Base-by-base conservation (phyloP, 2,797 vertebrate species). In the Gobio occitaniae region DNA sequence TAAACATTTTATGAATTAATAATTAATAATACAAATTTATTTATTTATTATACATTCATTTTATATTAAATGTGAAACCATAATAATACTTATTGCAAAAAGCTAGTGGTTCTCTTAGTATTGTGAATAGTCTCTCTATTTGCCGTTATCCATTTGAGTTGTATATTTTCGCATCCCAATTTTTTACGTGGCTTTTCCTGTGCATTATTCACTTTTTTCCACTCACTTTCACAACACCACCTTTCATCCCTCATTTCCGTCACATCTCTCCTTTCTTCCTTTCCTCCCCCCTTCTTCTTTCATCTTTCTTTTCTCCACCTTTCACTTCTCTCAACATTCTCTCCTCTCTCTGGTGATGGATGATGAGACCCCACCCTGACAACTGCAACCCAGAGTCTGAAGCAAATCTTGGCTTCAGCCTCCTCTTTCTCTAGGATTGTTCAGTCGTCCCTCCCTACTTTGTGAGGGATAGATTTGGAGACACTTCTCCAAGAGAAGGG, bases 241-340 rank as follows among this genome's bases (percentile, higher is more conserved):
- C 44, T 61, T 70, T 78, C 59, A 77, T 79, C 21, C 17, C 56
- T 63, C 48, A 36, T 71, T 63, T 82, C 74, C 44, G 70, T 66
- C 65, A 83, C 59, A 70, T 86, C 63, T 69, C 61, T 71, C 59
- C 78, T 66, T 71, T 70, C 81, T 54, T 38, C 59, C 52, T 63
- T 32, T 54, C 13, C 38, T 36, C 29, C 41, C 80, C 80, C 78
- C 83, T 85, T 86, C 83, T 85, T 86, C 78, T 87, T 84, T 80
- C 87, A 89, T 89, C 89, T 87, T 85, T 84, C 86, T 87, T 90
- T 88, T 87, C 84, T 80, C 90, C 92, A 91, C 88, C 87, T 19
- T 84, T 56, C 56, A 56, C 21, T 71, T 71, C 65, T 75, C 47
- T 74, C 76, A 65, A 11, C 52, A n/a, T 63, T 72, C 47, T 52